These are phyloP conservation scores for Magallana angulata DNA, from an alignment of 1,140 invertebrate genomes.

Conservation along the genomic window DNA sequence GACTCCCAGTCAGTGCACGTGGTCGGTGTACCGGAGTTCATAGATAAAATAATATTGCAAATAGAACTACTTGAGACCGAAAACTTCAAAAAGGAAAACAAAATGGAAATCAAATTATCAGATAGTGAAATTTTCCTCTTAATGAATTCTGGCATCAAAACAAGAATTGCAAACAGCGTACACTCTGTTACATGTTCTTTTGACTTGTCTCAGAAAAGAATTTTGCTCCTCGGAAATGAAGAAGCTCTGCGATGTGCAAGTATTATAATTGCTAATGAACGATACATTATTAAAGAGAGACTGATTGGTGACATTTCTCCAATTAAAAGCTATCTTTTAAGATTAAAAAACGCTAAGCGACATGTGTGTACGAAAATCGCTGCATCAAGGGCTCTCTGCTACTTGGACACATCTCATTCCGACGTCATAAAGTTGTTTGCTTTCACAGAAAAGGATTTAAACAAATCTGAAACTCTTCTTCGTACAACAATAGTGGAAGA, in stretches of 20 bases:
- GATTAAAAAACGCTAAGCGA: not conserved
- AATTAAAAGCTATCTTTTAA: not conserved
- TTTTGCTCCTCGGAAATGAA: not conserved
- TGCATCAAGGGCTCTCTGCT: not conserved
- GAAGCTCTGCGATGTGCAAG: not conserved
- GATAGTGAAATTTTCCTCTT: not conserved
- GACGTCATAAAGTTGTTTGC: not conserved
- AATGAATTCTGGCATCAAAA: conserved; percentile 11
- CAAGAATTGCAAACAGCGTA: not conserved
- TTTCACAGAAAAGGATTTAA: conserved; percentile 6
- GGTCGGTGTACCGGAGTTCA: not conserved
- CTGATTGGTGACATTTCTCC: not conserved
- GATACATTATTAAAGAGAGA: conserved; percentile 8
- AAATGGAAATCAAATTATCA: not conserved
- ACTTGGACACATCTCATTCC: not conserved
- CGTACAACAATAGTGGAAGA: not conserved
- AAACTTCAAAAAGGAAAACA: not conserved
- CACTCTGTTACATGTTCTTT: not conserved
- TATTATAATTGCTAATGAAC: not conserved
- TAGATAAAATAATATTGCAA: not conserved
- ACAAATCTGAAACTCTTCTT: conserved; percentile 9
- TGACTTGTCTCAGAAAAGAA: not conserved
- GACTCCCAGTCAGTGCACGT: not conserved
- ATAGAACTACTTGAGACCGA: not conserved
- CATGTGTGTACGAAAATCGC: not conserved